Percentiles rank a stretch among this genome's conserved stretches.
These are phyloP conservation scores for Branchellion lobata DNA, from an alignment of 2,888 invertebrate genomes.

Conservation along the genomic window DNA sequence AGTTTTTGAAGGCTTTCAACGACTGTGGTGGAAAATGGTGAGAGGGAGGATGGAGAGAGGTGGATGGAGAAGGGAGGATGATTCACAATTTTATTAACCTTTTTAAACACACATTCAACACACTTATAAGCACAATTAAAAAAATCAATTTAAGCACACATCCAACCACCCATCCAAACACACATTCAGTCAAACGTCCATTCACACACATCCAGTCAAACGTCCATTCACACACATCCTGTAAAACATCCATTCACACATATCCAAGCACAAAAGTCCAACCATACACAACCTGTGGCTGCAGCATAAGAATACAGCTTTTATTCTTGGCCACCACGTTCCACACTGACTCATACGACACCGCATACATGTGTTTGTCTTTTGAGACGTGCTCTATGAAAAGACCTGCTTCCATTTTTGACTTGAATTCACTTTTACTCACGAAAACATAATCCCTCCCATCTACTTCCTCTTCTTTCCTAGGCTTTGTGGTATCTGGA, in stretches of 20 bases:
- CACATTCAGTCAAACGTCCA: too few species aligned
- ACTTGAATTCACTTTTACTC: slow-evolving; percentile 1
- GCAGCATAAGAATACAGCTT: background rate
- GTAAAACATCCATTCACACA: too few species aligned
- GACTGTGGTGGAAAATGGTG: background rate
- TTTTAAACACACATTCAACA: background rate
- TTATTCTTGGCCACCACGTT: background rate
- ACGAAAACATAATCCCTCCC: background rate
- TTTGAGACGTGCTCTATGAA: background rate
- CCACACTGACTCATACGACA: background rate
- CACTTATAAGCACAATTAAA: too few species aligned
- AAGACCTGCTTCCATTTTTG: background rate
- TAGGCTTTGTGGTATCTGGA: background rate
- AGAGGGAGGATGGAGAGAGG: too few species aligned
- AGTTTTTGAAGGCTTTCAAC: slow-evolving; percentile 20
- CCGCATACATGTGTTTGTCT: background rate
- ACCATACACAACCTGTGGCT: background rate
- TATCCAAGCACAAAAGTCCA: too few species aligned
- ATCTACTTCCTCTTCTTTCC: background rate
- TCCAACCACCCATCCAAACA: too few species aligned
- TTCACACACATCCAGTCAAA: too few species aligned
- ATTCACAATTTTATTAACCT: background rate
- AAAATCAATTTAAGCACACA: too few species aligned
- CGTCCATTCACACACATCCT: too few species aligned
- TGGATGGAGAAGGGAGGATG: background rate